Base-by-base conservation (phyloP, 2,797 vertebrate genomes). In the Liparis tanakae region DNA sequence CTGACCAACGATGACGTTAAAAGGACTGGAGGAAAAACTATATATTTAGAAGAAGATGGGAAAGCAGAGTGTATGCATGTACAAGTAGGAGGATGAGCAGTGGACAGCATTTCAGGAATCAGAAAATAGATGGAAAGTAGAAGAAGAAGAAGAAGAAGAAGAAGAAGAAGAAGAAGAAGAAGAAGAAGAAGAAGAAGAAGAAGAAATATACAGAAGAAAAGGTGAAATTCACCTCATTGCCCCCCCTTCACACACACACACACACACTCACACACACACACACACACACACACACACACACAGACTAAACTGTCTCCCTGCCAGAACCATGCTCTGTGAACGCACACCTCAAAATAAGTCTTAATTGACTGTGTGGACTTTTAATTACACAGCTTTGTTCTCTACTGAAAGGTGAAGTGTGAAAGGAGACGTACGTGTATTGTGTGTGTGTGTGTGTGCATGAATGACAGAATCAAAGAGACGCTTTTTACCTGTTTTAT, bases 311-410 rank as follows among this genome's bases (percentile, higher is more conserved):
- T 53, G 20, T 18, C 65, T 25, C 44, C 9, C 41, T 30, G 39
- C 64, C 58, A 68, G 59, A 54, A 64, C 1, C 37, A 67, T 30
- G 41, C 54, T 65, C 43, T 41, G 64, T 69, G 59, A 79, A 65
- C 1, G 4, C 67, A 57, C 44, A 43, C 59, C 76, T 72, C 64
- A 61, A 53, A 79, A 70, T 70, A 62, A 63, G 56, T 67, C 69
- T 58, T 70, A 79, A 83, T 73, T 79, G 72, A 62, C 70, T 67
- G 61, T 48, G 69, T 66, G 56, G 72, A 76, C 73, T 73, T 79
- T 76, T 76, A 73, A 70, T 79, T 70, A 76, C 65, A 22, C 10
- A 8, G 56, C 69, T 61, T 62, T 79, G 66, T 73, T 72, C 69
- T 69, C 22, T 8, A 13, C 41, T 72, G 30, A 69, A 61, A 75